These are phyloP conservation scores for Platycheirus rosarum DNA, from an alignment of 2,888 invertebrate species.

Conservation along the genomic window DNA sequence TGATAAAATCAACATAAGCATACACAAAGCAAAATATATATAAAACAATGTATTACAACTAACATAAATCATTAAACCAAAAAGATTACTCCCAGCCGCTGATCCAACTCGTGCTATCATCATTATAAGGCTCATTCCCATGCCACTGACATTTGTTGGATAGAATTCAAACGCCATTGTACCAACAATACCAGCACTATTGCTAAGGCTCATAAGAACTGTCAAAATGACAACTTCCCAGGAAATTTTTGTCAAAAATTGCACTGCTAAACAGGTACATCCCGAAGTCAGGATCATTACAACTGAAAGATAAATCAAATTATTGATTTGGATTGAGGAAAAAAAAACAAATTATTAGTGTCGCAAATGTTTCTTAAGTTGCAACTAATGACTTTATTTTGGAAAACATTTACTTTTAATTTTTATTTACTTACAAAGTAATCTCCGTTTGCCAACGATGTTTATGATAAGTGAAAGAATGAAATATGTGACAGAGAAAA, in stretches of 20 bases:
- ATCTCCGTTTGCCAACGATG: constrained; percentile 3
- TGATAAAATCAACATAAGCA: constrained; percentile 11
- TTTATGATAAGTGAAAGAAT: constrained; percentile 17
- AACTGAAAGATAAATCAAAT: constrained; percentile 4
- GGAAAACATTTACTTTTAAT: too few relatives aligned
- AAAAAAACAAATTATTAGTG: too few relatives aligned
- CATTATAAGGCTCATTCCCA: constrained; percentile 75
- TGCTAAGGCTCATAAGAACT: constrained; percentile 83
- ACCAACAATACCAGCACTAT: constrained; percentile 83
- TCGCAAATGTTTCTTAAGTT: too few relatives aligned
- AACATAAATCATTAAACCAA: constrained; percentile 66
- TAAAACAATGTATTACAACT: constrained; percentile 63
- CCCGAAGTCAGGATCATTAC: constrained; percentile 2
- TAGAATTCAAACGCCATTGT: constrained; percentile 84
- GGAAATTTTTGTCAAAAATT: not conserved
- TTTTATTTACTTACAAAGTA: constrained; percentile 22
- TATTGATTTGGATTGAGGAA: too few relatives aligned
- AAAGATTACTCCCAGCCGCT: constrained; percentile 71
- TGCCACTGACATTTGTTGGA: constrained; percentile 82
- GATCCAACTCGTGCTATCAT: constrained; percentile 75
- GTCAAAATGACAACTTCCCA: constrained; percentile 25
- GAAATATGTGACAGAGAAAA: constrained; percentile 32
- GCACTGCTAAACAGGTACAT: not conserved
- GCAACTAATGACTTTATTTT: too few relatives aligned
- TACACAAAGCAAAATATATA: constrained; percentile 21